phyloP scores from a whole-genome alignment of 2,113 vertebrate genomes.

The Thamnophis sirtalis region DNA sequence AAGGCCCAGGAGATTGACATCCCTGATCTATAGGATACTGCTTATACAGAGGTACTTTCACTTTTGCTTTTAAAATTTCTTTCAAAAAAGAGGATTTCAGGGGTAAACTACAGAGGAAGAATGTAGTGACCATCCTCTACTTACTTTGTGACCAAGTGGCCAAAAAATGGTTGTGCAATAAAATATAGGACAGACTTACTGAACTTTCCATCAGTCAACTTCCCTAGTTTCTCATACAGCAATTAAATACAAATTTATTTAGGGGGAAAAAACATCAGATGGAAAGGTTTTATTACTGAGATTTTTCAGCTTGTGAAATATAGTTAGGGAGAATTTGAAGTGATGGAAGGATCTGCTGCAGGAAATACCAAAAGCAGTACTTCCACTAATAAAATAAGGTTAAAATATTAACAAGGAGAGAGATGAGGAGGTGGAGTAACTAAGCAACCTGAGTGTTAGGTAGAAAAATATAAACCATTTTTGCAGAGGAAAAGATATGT shows the following conservation, averaged over 20 bases:
- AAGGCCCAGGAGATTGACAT: too few species aligned
- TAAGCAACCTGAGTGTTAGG: constrained; percentile 24
- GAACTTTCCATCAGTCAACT: neutral
- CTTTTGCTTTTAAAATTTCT: neutral
- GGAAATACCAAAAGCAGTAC: neutral
- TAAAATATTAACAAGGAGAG: neutral
- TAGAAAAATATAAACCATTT: rapidly evolving
- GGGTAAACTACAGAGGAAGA: neutral
- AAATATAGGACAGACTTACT: neutral
- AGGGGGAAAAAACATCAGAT: neutral
- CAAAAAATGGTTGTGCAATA: neutral
- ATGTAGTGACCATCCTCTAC: neutral
- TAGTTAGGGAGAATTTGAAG: neutral
- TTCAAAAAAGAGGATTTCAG: neutral
- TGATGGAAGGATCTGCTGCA: neutral
- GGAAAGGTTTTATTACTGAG: neutral
- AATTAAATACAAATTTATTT: neutral
- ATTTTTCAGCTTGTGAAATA: neutral
- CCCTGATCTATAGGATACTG: neutral
- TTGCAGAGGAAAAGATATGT: neutral
- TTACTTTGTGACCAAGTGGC: neutral
- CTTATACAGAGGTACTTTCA: neutral
- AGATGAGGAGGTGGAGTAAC: neutral
- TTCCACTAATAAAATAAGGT: neutral
- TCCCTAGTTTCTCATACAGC: neutral